Evolutionary conservation across 2,797 vertebrate species (phyloP).

Genomic region (Cossypha niveicapilla): DNA sequence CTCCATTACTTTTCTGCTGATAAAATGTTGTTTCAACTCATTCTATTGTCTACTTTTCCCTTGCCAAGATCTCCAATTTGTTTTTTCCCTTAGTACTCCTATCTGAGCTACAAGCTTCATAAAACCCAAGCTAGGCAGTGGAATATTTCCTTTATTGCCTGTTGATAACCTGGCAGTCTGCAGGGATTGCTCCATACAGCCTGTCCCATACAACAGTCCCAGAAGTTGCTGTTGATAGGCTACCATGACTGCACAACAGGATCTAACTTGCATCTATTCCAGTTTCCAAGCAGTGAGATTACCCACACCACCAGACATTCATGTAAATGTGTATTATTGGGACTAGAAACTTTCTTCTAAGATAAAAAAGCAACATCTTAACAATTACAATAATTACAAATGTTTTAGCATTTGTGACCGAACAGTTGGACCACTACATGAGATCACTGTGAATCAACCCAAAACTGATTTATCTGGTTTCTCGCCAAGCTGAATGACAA

Average conservation of each 20-base stretch:
- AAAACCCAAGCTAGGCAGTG: not conserved
- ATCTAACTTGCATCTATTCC: not conserved
- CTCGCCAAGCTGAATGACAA: conserved; percentile 5
- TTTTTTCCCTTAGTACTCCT: conserved; percentile 29
- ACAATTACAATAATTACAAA: not conserved
- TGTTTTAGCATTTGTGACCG: not conserved
- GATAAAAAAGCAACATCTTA: not conserved
- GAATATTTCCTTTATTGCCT: conserved; percentile 24
- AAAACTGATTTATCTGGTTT: not conserved
- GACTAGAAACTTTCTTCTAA: not conserved
- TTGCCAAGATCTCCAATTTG: conserved; percentile 15
- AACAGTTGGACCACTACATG: not conserved
- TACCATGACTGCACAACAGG: not conserved
- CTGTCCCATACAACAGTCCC: not conserved
- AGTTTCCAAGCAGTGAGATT: not conserved
- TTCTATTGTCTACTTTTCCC: conserved; percentile 45
- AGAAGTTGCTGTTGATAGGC: not conserved
- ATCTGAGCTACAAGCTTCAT: not conserved
- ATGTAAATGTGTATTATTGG: not conserved
- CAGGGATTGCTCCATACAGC: not conserved
- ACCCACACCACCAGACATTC: not conserved
- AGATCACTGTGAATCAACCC: not conserved
- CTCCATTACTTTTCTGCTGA: conserved; percentile 61
- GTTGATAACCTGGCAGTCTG: not conserved
- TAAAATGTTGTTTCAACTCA: conserved; percentile 64